phyloP scores from a whole-genome alignment of 37 sponge, comb jelly and placozoan species.

The Chondrilla cf. caribensis region DNA sequence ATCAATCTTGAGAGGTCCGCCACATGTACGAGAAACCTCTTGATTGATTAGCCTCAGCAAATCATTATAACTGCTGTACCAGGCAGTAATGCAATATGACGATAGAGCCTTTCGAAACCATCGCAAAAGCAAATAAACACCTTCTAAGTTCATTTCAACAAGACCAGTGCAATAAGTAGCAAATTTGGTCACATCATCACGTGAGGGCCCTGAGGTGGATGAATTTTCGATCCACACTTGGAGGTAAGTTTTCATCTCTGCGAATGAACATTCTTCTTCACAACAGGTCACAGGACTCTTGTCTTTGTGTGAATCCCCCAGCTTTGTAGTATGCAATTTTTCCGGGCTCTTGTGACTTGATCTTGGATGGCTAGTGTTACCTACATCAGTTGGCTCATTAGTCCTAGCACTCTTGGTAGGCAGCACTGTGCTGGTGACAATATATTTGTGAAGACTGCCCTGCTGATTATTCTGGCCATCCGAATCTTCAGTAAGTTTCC shows the following conservation, averaged over 20 bases:
- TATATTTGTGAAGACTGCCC: too few species aligned
- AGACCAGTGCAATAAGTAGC: constrained; percentile 15
- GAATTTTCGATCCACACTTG: constrained; percentile 10
- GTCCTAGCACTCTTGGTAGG: not conserved
- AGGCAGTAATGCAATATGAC: not conserved
- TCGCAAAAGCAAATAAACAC: constrained; percentile 17
- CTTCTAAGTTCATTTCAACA: not conserved
- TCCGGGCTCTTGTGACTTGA: not conserved
- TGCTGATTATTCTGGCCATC: too few species aligned
- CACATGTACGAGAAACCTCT: not conserved
- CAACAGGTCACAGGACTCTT: not conserved
- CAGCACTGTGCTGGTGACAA: not conserved
- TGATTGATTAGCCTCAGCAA: constrained; percentile 8
- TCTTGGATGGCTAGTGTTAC: too few species aligned
- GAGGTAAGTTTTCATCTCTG: not conserved
- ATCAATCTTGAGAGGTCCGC: constrained; percentile 21
- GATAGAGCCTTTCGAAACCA: not conserved
- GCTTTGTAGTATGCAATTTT: not conserved
- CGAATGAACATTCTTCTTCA: not conserved
- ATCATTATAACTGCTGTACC: constrained; percentile 32
- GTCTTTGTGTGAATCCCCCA: not conserved
- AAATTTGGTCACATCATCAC: constrained; percentile 18
- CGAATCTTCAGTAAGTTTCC: constrained; percentile 32
- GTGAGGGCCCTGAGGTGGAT: constrained; percentile 12
- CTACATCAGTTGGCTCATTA: not conserved